These are phyloP conservation scores for Scaptodrosophila lebanonensis DNA, from an alignment of 1,140 invertebrate genomes.

Conservation along the genomic window DNA sequence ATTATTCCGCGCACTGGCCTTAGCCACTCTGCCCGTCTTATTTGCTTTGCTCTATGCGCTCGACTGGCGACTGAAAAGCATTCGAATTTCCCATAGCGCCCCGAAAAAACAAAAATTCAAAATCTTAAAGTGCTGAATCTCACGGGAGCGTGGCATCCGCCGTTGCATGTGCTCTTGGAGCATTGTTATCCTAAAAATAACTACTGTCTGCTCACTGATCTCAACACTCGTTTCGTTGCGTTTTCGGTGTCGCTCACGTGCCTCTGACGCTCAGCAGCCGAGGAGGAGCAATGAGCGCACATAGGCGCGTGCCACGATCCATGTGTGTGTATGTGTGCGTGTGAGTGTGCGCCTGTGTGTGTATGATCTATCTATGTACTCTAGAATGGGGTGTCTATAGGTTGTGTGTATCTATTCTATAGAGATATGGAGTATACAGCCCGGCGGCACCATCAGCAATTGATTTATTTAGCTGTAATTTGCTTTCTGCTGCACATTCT, in stretches of 20 bases:
- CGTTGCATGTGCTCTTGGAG: constrained; percentile 34
- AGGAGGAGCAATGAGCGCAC: too few relatives aligned
- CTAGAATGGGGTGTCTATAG: constrained; percentile 45
- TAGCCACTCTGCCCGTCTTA: constrained; percentile 42
- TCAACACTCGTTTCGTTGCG: constrained; percentile 9
- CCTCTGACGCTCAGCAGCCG: constrained; percentile 18
- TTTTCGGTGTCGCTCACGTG: constrained; percentile 38
- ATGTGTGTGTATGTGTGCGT: constrained; percentile 39
- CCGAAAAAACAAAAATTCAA: constrained; percentile 2
- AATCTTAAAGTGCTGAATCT: constrained; percentile 45
- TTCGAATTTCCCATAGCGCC: constrained; percentile 45
- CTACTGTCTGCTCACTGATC: constrained; percentile 18
- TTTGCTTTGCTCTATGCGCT: constrained; percentile 66
- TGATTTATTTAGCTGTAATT: constrained; percentile 55
- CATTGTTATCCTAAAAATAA: constrained; percentile 75
- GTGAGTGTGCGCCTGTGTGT: too few relatives aligned
- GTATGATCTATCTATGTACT: too few relatives aligned
- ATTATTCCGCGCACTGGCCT: constrained; percentile 53
- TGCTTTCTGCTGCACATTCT: constrained; percentile 26
- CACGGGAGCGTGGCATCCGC: constrained; percentile 24
- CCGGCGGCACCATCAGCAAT: constrained; percentile 33
- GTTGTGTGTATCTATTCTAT: constrained; percentile 13
- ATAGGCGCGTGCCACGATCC: constrained; percentile 46
- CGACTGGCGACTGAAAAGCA: constrained; percentile 52
- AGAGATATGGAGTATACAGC: constrained; percentile 9